Percentiles rank a stretch among this genome's conserved stretches.
These are phyloP conservation scores for Lerema accius DNA, from an alignment of 1,140 invertebrate species.

Conservation along the genomic window DNA sequence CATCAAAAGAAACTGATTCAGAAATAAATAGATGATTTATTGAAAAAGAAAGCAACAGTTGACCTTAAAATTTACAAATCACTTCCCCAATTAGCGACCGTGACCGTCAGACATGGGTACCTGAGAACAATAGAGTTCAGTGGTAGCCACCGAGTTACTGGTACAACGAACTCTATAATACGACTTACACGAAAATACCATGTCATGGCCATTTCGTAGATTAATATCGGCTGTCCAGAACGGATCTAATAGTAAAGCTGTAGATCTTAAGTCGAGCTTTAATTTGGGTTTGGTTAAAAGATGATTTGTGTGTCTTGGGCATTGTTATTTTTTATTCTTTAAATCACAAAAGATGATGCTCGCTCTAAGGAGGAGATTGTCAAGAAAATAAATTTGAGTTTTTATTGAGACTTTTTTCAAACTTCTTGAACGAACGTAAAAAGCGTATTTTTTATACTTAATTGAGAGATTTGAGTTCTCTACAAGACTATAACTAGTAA, in stretches of 20 bases:
- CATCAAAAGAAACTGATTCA: not conserved
- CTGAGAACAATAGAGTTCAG: constrained; percentile 45
- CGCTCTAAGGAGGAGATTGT: not conserved
- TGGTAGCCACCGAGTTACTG: constrained; percentile 37
- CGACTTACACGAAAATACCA: constrained; percentile 26
- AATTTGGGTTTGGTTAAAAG: constrained; percentile 7
- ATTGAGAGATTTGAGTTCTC: no score
- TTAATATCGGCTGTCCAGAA: constrained; percentile 24
- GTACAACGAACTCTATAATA: constrained; percentile 29
- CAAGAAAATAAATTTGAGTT: not conserved
- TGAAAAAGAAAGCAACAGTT: constrained; percentile 51
- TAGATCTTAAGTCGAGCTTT: constrained; percentile 2
- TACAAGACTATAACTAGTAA: no score
- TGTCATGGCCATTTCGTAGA: constrained; percentile 30
- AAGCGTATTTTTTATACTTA: no score
- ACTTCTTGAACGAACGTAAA: no score
- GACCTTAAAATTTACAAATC: constrained; percentile 61
- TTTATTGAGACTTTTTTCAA: no score
- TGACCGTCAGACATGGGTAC: constrained; percentile 50
- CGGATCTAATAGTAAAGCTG: not conserved
- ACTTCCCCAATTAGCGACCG: constrained; percentile 62
- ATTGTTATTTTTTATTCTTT: not conserved
- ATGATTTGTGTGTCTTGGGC: not conserved
- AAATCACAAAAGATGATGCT: not conserved
- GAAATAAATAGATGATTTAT: not conserved